phyloP scores from a whole-genome alignment of 2,113 vertebrate genomes.

The Taxidea taxus region DNA sequence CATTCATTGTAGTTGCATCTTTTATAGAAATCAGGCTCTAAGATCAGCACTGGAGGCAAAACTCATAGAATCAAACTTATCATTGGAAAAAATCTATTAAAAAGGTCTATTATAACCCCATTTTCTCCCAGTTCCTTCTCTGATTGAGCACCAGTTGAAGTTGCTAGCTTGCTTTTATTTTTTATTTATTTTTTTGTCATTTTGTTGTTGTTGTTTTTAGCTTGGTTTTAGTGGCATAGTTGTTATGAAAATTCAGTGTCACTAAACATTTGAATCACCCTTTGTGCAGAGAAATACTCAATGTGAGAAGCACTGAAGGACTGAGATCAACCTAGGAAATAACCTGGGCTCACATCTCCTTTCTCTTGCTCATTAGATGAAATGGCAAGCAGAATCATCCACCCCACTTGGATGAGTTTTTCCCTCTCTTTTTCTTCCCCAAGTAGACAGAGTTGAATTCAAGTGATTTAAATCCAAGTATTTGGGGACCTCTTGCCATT shows the following conservation, averaged over 20 bases:
- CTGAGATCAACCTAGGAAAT: background rate
- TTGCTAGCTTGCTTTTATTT: background rate
- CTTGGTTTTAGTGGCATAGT: background rate
- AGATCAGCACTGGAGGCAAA: background rate
- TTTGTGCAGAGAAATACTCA: background rate
- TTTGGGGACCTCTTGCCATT: background rate
- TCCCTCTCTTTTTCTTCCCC: background rate
- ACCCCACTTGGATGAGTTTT: background rate
- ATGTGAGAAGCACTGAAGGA: background rate
- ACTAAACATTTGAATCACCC: background rate
- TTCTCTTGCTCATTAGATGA: background rate
- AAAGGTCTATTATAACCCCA: background rate
- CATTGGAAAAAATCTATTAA: background rate
- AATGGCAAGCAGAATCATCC: background rate
- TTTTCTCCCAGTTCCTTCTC: background rate
- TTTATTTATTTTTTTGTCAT: background rate
- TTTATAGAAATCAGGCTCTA: background rate
- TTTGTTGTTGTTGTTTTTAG: background rate
- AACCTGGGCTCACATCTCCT: background rate
- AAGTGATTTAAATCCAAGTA: constrained; percentile 10
- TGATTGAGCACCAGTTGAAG: background rate
- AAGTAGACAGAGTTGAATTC: background rate
- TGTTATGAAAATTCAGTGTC: background rate
- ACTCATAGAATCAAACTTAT: constrained; percentile 8
- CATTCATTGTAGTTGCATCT: background rate